Base-by-base conservation (phyloP, 1,140 invertebrate species). In the Lepidurus packardi region DNA sequence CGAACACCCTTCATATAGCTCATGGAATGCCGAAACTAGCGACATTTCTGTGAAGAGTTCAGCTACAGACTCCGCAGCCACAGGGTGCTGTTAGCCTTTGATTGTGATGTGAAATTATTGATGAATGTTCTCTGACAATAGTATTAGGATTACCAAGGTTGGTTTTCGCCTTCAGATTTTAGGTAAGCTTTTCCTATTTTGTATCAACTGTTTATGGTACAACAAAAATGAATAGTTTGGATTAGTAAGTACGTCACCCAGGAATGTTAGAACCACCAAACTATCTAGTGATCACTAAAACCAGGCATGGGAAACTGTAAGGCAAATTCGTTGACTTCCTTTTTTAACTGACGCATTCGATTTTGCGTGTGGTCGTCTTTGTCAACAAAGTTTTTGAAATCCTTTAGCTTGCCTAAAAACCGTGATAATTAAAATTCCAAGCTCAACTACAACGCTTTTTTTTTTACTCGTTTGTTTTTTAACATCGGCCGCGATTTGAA, bases 291-390 rank as follows among this genome's bases (percentile, higher is more conserved):
- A 78, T 87, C 85, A 73, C 83, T 81, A 83, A 86, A 87, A 42
- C 89, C 89, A 77, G 89, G 89, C 85, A 90, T 88, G 75, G 89
- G 88, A 81, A 88, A 90, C 78, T 84, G 82, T 0, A 84, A 77
- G 43, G 88, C 87, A 86, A 89, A 90, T n/a, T 84, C 81, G 81
- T 89, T 86, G 0, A 90, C 88, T 80, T 87, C 82, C 43, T 81
- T 79, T 73, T 85, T 85, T 24, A 90, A 80, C 4, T 80, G 79
- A 21, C 83, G 81, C 73, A 89, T 82, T 80, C 86, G 86, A 11
- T 79, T 79, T 78, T 82, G 82, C 0, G 86, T 84, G 21, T 81
- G 84, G 78, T 82, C 80, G 82, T 89, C 86, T 21, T 82, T 84
- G 9, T 82, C 82, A n/a, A 89, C 73, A 78, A 86, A 87, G 13